Base-by-base conservation (phyloP, 2,888 invertebrate species). In the Campaea margaritaria region DNA sequence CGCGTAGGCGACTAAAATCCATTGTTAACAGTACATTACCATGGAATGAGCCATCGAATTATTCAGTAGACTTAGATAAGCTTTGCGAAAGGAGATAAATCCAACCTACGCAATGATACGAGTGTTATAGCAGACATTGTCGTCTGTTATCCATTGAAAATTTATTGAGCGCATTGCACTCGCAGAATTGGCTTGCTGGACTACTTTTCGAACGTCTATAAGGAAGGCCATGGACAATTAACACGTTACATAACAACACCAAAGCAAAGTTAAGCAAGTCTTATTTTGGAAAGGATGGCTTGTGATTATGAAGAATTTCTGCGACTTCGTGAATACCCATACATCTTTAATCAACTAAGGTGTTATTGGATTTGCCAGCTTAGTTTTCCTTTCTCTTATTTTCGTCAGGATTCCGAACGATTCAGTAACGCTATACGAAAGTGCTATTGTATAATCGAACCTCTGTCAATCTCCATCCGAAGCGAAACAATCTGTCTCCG, bases 391-490 rank as follows among this genome's bases (percentile, higher is more conserved):
- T 21, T 5, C 21, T 5, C 21, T 3, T 21, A 21, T 21, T 21
- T 21, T 2, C 21, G 5, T n/a, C n/a, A n/a, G n/a, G n/a, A n/a
- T n/a, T n/a, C n/a, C n/a, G n/a, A n/a, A n/a, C n/a, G n/a, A n/a
- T n/a, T n/a, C n/a, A n/a, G n/a, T n/a, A n/a, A n/a, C n/a, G n/a
- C n/a, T n/a, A n/a, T n/a, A n/a, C n/a, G n/a, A n/a, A n/a, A n/a
- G n/a, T n/a, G n/a, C n/a, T n/a, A 27, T 34, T 38, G 1, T 11
- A 12, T 28, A 15, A 15, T 31, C 63, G 48, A 87, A 95, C 95
- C 95, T 95, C 94, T 93, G 73, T 95, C 94, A 86, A 95, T 93
- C 79, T 95, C 94, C 62, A 92, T 93, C 68, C 95, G 90, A 21
- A 95, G 91, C 39, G 94, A 94, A 41, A 94, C 94, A 60, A 95